phyloP scores from a whole-genome alignment of 2,888 invertebrate genomes.

The Lagria hirta region DNA sequence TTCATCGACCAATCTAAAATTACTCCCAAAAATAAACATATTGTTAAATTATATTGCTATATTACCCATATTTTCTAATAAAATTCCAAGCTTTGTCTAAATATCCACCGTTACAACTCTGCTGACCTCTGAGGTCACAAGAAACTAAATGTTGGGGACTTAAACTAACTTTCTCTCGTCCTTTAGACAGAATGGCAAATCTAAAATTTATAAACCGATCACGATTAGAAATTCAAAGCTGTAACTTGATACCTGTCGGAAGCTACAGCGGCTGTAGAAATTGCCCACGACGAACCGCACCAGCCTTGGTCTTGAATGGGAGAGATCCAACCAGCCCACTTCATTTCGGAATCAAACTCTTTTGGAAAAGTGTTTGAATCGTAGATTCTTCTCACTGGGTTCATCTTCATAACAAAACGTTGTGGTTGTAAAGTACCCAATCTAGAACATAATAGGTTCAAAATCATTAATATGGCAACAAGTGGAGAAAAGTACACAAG shows the following conservation, averaged over 20 bases:
- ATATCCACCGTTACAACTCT: constrained; percentile 85
- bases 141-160: constrained; percentile 86
- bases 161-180: constrained; percentile 68
- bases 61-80: constrained; percentile 73
- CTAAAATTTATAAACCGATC: too few relatives aligned
- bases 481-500: too few relatives aligned
- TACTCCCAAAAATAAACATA: constrained; percentile 1
- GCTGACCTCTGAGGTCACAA: constrained; percentile 76
- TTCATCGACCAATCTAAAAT: constrained; percentile 76
- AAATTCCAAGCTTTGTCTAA: constrained; percentile 92
- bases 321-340: constrained; percentile 75
- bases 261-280: constrained; percentile 79
- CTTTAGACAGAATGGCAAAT: constrained; percentile 82
- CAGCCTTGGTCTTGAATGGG: constrained; percentile 71
- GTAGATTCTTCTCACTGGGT: constrained; percentile 61
- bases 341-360: constrained; percentile 73
- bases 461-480: constrained; percentile 4
- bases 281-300: constrained; percentile 92
- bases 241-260: constrained; percentile 65
- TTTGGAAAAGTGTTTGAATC: constrained; percentile 64
- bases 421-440: constrained; percentile 60
- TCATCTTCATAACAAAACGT: constrained; percentile 59
- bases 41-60: neutral
- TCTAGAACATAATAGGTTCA: constrained; percentile 31
- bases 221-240: constrained; percentile 1